These are phyloP conservation scores for Ranitomeya imitator DNA, from an alignment of 2,113 vertebrate genomes.

Conservation along the genomic window DNA sequence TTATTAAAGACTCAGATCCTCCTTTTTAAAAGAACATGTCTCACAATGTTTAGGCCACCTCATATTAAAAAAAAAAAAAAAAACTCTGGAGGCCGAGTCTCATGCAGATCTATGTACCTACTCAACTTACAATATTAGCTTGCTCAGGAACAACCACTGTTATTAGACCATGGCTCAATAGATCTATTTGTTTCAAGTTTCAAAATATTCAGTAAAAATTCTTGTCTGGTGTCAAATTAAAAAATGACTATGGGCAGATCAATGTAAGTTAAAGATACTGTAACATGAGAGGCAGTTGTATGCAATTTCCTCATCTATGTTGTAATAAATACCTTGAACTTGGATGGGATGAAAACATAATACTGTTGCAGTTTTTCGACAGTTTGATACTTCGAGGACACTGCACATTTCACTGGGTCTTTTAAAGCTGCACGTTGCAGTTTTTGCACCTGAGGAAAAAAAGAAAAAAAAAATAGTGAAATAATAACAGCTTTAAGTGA, in stretches of 20 bases:
- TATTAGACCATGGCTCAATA: too few relatives aligned
- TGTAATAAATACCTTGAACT: conserved; percentile 87
- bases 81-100: too few relatives aligned
- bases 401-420: conserved; percentile 93
- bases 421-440: conserved; percentile 93
- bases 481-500: not conserved
- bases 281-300: not conserved
- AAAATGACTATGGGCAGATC: not conserved
- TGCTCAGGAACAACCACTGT: too few relatives aligned
- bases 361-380: conserved; percentile 98
- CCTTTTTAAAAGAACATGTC: too few relatives aligned
- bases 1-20: too few relatives aligned
- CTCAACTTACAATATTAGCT: too few relatives aligned
- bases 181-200: too few relatives aligned
- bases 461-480: not conserved
- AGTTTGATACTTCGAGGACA: conserved; percentile 94
- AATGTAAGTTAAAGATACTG: too few relatives aligned
- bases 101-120: too few relatives aligned
- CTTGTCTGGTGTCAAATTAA: not conserved
- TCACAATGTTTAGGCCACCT: too few relatives aligned
- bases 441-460: conserved; percentile 87
- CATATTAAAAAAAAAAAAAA: too few relatives aligned
- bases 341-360: conserved; percentile 94
- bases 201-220: too few relatives aligned
- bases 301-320: not conserved